These are phyloP conservation scores for Agonopterix subpropinquella DNA, from an alignment of 2,888 invertebrate species.

Conservation along the genomic window DNA sequence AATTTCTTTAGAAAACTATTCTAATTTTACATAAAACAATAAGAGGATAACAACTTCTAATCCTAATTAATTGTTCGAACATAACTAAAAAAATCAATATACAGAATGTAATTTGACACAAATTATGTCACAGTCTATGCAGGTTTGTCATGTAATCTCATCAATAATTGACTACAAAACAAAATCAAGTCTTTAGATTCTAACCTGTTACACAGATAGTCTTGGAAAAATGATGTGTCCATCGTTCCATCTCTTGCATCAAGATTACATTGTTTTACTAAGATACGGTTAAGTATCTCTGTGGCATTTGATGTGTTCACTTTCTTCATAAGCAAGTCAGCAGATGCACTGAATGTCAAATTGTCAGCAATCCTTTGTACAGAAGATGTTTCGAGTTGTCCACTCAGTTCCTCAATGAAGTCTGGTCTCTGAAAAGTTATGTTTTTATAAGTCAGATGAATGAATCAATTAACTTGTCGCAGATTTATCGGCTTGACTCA, in stretches of 20 bases:
- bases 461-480: too few relatives aligned
- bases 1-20: background rate
- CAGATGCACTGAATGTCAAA: slow-evolving; percentile 25
- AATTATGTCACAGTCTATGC: slow-evolving; percentile 9
- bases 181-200: slow-evolving; percentile 38
- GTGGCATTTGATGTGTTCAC: slow-evolving; percentile 22
- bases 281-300: slow-evolving; percentile 25
- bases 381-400: slow-evolving; percentile 28
- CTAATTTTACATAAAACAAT: too few relatives aligned
- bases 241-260: slow-evolving; percentile 18
- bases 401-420: slow-evolving; percentile 35
- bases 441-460: too few relatives aligned
- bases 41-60: too few relatives aligned
- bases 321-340: slow-evolving; percentile 32
- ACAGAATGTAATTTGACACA: background rate
- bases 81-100: slow-evolving; percentile 1
- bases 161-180: slow-evolving; percentile 47
- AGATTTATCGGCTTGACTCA: too few relatives aligned
- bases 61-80: background rate
- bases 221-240: slow-evolving; percentile 18
- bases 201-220: slow-evolving; percentile 40
- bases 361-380: slow-evolving; percentile 34
- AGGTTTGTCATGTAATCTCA: slow-evolving; percentile 34
- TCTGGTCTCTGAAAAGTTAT: slow-evolving; percentile 44
- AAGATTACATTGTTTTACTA: slow-evolving; percentile 25